phyloP scores from a whole-genome alignment of 2,888 invertebrate genomes.

The Caradrina clavipalpis region DNA sequence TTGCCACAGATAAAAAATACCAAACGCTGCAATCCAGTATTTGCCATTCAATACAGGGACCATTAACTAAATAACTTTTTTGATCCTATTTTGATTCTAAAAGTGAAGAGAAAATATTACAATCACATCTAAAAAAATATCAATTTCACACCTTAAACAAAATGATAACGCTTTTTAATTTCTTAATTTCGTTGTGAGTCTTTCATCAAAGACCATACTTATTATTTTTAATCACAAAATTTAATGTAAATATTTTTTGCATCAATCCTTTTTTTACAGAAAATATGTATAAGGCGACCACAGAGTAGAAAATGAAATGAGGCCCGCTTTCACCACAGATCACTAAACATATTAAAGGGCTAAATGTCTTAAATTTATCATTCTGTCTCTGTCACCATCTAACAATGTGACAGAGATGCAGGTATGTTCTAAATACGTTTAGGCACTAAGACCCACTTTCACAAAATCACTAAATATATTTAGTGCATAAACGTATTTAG shows the following conservation, averaged over 20 bases:
- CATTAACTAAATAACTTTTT: neutral
- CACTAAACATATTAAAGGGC: too few relatives aligned
- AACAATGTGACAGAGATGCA: too few relatives aligned
- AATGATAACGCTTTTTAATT: slow-evolving; percentile 14
- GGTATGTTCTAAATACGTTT: too few relatives aligned
- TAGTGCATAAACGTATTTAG: too few relatives aligned
- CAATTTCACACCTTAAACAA: slow-evolving; percentile 36
- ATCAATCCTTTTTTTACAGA: neutral
- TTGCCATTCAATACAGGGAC: neutral
- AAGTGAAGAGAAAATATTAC: slow-evolving; percentile 20
- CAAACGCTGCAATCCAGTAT: neutral
- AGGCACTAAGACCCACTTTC: too few relatives aligned
- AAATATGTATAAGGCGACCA: neutral
- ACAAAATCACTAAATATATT: too few relatives aligned
- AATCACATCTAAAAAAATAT: slow-evolving; percentile 47
- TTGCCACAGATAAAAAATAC: neutral
- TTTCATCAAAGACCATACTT: slow-evolving; percentile 7
- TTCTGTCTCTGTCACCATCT: too few relatives aligned
- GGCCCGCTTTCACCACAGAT: too few relatives aligned
- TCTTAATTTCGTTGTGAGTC: slow-evolving; percentile 36
- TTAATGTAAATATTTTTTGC: slow-evolving; percentile 5
- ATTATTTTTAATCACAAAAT: neutral
- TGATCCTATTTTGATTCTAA: neutral
- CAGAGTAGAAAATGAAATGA: slow-evolving; percentile 5
- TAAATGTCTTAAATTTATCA: too few relatives aligned